Conservation (phyloP, 92 coral and sea anemone species). For the Hydrozoanthus gracilis region DNA sequence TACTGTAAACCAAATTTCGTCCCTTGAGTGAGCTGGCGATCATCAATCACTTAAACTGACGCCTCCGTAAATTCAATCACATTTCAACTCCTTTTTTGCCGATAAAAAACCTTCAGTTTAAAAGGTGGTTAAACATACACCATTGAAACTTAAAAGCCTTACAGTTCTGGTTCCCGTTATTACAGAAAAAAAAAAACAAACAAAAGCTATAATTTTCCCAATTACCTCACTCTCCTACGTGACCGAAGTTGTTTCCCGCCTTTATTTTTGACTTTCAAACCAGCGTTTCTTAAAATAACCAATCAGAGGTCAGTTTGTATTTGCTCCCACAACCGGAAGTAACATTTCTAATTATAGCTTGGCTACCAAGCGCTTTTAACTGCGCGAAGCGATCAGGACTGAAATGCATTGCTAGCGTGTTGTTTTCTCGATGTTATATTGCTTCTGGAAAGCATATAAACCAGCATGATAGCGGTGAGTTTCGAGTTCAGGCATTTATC, state of each 20-base stretch:
- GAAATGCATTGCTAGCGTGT: not conserved
- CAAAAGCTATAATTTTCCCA: not conserved
- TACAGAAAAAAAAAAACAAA: not conserved
- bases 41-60: not conserved
- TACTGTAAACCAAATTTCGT: not conserved
- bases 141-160: not conserved
- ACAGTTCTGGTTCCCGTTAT: constrained; percentile 11
- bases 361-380: constrained; percentile 38
- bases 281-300: constrained; percentile 23
- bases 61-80: not conserved
- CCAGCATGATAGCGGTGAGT: constrained; percentile 49
- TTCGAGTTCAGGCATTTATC: not conserved
- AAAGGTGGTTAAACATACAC: not conserved
- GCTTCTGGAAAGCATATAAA: constrained; percentile 14
- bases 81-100: not conserved
- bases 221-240: not conserved
- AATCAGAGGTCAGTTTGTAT: constrained; percentile 4
- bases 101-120: not conserved
- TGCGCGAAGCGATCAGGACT: constrained; percentile 1
- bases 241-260: constrained; percentile 13
- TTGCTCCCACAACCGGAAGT: not conserved
- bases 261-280: constrained; percentile 1
- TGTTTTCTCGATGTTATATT: not conserved
- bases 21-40: not conserved
- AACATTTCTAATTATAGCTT: constrained; percentile 16